These are phyloP conservation scores for Polymixis lichenea DNA, from an alignment of 2,888 invertebrate genomes.

Conservation along the genomic window DNA sequence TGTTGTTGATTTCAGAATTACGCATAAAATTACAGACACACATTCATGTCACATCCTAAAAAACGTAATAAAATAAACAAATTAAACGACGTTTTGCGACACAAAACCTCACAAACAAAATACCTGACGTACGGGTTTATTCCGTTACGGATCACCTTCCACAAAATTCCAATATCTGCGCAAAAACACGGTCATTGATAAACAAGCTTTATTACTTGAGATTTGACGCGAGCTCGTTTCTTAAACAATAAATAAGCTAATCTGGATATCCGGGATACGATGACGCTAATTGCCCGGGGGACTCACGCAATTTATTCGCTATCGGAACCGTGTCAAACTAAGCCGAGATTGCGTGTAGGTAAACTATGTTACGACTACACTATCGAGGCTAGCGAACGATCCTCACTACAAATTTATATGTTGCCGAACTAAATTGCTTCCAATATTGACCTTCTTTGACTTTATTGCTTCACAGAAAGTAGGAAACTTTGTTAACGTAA, in stretches of 20 bases:
- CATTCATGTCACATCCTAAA: not conserved
- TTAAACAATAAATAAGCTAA: slow-evolving; percentile 78
- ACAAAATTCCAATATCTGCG: slow-evolving; percentile 52
- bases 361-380: slow-evolving; percentile 59
- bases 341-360: slow-evolving; percentile 70
- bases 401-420: slow-evolving; percentile 51
- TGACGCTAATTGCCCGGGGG: slow-evolving; percentile 73
- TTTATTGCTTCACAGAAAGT: slow-evolving; percentile 44
- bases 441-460: slow-evolving; percentile 44
- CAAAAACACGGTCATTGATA: slow-evolving; percentile 71
- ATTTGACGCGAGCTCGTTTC: slow-evolving; percentile 67
- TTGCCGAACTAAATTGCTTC: slow-evolving; percentile 49
- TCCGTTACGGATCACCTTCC: slow-evolving; percentile 25
- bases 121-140: slow-evolving; percentile 1
- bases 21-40: not conserved
- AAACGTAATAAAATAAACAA: slow-evolving; percentile 1
- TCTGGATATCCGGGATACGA: slow-evolving; percentile 76
- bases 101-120: not conserved
- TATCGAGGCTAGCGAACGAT: slow-evolving; percentile 44
- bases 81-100: not conserved
- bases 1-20: slow-evolving; percentile 8
- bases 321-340: slow-evolving; percentile 75
- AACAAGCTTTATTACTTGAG: slow-evolving; percentile 71
- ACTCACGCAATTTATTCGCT: slow-evolving; percentile 73
- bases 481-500: slow-evolving; percentile 24